Evolutionary conservation across 1,140 invertebrate genomes (phyloP).

Genomic region (Gryon sp.): DNA sequence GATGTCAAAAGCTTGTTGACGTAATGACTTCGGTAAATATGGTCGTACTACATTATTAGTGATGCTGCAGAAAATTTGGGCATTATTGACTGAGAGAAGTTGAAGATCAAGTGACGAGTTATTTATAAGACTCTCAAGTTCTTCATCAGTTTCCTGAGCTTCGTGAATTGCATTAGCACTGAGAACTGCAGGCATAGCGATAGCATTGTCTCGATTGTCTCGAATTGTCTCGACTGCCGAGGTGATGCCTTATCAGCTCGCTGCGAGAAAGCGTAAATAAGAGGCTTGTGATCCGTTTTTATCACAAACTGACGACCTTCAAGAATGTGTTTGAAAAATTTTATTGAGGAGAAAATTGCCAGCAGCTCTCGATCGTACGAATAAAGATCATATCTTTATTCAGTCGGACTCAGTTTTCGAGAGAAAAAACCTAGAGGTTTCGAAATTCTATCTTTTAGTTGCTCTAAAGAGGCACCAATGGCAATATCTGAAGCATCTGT

Average conservation of each 20-base stretch:
- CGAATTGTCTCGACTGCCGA: no score
- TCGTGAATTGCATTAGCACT: background rate
- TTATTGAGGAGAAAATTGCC: constrained; percentile 60
- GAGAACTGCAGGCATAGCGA: background rate
- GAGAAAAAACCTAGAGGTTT: constrained; percentile 15
- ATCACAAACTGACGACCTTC: no score
- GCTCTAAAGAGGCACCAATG: no score
- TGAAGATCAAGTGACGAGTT: background rate
- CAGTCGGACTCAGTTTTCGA: constrained; percentile 60
- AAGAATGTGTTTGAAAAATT: no score
- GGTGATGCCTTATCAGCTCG: no score
- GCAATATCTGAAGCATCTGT: no score
- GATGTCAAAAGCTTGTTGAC: constrained; percentile 1
- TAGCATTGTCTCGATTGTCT: constrained; percentile 12
- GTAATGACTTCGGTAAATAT: background rate
- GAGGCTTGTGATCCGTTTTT: no score
- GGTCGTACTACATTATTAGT: background rate
- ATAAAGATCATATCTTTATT: no score
- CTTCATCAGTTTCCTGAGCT: background rate
- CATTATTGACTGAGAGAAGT: no score
- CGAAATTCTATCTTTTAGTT: no score
- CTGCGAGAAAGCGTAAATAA: no score
- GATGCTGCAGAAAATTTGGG: background rate
- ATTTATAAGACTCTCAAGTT: background rate
- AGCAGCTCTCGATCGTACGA: constrained; percentile 36